Evolutionary conservation across 1,140 invertebrate genomes (phyloP), one percentile per base, ranked within the genome.

Genomic region (Aphelenchoides avenae): DNA sequence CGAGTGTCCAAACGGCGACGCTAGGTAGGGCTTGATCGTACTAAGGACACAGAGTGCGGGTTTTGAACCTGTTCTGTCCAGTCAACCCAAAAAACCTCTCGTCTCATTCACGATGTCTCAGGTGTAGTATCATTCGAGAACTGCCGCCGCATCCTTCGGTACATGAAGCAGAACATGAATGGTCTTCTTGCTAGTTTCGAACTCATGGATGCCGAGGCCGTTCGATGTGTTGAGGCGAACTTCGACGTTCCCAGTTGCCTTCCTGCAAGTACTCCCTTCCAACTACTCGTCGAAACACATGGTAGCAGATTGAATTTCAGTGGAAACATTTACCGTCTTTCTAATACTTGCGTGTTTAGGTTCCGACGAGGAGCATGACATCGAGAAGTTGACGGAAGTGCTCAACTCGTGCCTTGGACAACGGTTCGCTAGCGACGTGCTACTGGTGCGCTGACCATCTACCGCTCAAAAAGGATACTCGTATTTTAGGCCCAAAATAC

Each of bases 301-400:
- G 62, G 60, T 62, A 24, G n/a, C n/a, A n/a, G n/a, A n/a, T n/a
- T n/a, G n/a, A n/a, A n/a, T n/a, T n/a, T n/a, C n/a, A n/a, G n/a
- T n/a, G n/a, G n/a, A n/a, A n/a, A n/a, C n/a, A n/a, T n/a, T n/a
- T n/a, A n/a, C n/a, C n/a, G n/a, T n/a, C n/a, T n/a, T n/a, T n/a
- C n/a, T n/a, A n/a, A n/a, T n/a, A 15, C 22, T 53, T n/a, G n/a
- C 9, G 13, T 15, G n/a, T 15, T 11, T 34, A 63, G 26, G 36
- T 5, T 89, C 88, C 60, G 84, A 88, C 68, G 80, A 81, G 34
- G 67, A 70, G 0, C 91, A 94, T 75, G 90, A 94, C 77, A 84
- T 87, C 71, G 89, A 90, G 71, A 95, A 95, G 78, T 77, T 96
- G 7, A 84, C 82, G 55, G 73, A 76, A 1, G 92, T 95, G 70